Conservation (phyloP, 2,113 vertebrate genomes). For the Myotis brandtii region DNA sequence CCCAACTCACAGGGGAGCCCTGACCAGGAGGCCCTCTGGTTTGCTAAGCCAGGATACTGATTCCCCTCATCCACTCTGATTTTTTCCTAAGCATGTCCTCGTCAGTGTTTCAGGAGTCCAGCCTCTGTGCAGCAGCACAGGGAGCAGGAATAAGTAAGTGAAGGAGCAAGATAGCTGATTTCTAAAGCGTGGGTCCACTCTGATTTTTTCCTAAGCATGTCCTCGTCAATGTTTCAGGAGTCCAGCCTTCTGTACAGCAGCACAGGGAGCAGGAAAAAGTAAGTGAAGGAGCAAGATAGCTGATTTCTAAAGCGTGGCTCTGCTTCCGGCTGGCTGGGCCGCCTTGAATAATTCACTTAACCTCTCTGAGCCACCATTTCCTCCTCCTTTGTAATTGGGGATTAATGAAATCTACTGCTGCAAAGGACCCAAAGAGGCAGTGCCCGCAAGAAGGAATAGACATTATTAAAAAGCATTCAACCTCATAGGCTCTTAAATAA, state of each 20-base stretch:
- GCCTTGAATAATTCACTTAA: neutral
- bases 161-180: neutral
- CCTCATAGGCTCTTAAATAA: neutral
- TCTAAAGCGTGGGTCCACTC: neutral
- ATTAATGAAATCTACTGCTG: neutral
- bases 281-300: neutral
- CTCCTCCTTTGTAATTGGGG: neutral
- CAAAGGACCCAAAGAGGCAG: neutral
- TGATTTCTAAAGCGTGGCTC: neutral
- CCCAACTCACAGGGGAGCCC: neutral
- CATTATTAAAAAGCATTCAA: neutral
- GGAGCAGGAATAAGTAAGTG: too few species aligned
- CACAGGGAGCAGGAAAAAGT: rapidly evolving
- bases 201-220: neutral
- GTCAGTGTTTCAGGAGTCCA: neutral
- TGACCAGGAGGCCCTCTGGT: neutral
- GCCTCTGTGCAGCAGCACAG: rapidly evolving
- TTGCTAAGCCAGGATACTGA: neutral
- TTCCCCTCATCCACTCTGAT: neutral
- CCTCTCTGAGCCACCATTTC: neutral
- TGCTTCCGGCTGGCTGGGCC: neutral
- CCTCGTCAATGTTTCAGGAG: neutral
- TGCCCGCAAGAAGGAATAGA: neutral
- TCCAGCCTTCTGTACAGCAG: too few species aligned
- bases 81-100: neutral